Evolutionary conservation across 2,797 vertebrate species (phyloP).

Genomic region (Danio aesculapii): DNA sequence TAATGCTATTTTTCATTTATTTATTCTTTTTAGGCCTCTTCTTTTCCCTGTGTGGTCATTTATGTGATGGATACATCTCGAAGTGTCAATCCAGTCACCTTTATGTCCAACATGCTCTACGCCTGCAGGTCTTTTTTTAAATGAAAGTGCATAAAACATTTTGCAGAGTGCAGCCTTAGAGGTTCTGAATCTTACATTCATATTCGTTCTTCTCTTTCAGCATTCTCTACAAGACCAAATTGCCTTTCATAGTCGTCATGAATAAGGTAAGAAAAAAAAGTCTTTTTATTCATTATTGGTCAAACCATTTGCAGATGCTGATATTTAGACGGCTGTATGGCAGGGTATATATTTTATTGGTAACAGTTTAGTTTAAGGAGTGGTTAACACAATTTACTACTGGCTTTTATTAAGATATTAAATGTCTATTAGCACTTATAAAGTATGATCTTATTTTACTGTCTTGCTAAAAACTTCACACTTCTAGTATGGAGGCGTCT

Average conservation of each 20-base stretch:
- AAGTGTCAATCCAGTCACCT: conserved; percentile 93
- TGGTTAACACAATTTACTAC: too few relatives aligned
- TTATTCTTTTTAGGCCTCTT: conserved; percentile 84
- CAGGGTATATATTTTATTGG: not conserved
- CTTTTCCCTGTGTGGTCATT: conserved; percentile 91
- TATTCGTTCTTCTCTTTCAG: conserved; percentile 68
- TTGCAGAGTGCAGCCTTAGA: not conserved
- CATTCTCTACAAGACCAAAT: conserved; percentile 97
- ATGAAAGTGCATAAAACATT: not conserved
- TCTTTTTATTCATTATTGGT: not conserved
- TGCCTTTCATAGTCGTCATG: conserved; percentile 96
- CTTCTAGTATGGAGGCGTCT: too few relatives aligned
- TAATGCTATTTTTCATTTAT: too few relatives aligned
- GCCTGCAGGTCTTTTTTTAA: conserved; percentile 89
- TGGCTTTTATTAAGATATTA: too few relatives aligned
- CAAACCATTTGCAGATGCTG: not conserved
- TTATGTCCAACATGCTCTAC: conserved; percentile 99
- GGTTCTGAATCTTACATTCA: not conserved
- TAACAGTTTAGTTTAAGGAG: too few relatives aligned
- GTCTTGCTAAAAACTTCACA: too few relatives aligned
- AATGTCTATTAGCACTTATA: too few relatives aligned
- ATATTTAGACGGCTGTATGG: not conserved
- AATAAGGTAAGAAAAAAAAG: conserved; percentile 87
- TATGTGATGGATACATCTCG: conserved; percentile 98
- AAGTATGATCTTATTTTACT: too few relatives aligned